phyloP scores from a whole-genome alignment of 2,113 vertebrate species.

The Dromaius novaehollandiae region DNA sequence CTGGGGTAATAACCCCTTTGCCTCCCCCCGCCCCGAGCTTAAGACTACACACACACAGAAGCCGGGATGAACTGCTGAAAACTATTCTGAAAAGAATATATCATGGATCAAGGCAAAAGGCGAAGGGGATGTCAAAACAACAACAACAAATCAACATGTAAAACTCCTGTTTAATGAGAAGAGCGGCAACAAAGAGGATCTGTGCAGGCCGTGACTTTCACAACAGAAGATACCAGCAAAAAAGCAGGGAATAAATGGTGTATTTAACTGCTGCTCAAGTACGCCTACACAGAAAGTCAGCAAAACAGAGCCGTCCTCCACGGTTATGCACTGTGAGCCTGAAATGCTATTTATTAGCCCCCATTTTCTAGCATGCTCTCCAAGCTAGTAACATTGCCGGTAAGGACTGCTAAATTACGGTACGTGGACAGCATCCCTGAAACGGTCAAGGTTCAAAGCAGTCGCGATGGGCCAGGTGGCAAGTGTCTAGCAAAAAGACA shows the following conservation, averaged over 20 bases:
- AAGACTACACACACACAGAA: neutral
- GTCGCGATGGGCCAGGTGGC: constrained; percentile 25
- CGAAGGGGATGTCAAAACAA: constrained; percentile 10
- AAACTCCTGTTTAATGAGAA: neutral
- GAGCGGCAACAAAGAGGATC: neutral
- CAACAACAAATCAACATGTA: neutral
- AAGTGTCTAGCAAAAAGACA: constrained; percentile 8
- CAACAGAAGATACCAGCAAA: neutral
- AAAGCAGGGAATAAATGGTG: neutral
- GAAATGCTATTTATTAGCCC: neutral
- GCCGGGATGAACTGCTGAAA: constrained; percentile 18
- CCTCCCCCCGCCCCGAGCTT: neutral
- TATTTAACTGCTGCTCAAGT: neutral
- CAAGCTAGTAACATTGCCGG: neutral
- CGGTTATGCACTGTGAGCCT: accelerated
- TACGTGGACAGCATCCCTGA: neutral
- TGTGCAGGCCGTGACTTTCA: neutral
- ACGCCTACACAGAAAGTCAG: neutral
- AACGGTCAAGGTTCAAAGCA: neutral
- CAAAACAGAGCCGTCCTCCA: neutral
- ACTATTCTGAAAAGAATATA: constrained; percentile 8
- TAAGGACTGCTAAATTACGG: neutral
- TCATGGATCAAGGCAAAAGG: neutral
- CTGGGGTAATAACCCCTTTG: neutral
- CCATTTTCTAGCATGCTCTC: neutral